Base-by-base conservation (phyloP, 1,140 invertebrate genomes). In the Pemphigus obesinymphae region DNA sequence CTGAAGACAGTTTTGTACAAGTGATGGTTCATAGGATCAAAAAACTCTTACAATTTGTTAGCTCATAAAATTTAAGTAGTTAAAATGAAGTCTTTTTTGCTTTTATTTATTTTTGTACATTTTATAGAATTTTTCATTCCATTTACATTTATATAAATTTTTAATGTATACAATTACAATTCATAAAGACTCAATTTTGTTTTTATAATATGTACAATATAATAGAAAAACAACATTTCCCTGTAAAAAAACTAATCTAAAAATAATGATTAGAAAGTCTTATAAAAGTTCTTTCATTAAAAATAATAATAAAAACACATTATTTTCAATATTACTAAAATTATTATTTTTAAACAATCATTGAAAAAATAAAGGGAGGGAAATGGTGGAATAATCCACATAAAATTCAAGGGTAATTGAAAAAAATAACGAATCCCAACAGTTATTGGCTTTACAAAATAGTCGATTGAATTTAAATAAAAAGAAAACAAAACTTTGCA, bases 221-320 rank as follows among this genome's bases (percentile, higher is more conserved):
- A 63, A 78, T 78, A 78, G 55, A 80, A 80, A 78, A 80, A 80
- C 76, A 80, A 80, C 55, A 80, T 61, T 80, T 80, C 76, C 76
- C 76, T 63, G 76, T 80, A 63, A 80, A 80, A 78, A 63, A 80
- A 61, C 75, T 78, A 78, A 43, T 58, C 34, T 61, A 61, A 31
- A 20, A 61, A 63, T 80, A 45, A 61, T 63, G 13, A 63, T 80
- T 61, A 58, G 50, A 78, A 58, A 78, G 75, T 78, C 75, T 61
- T 53, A 40, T 58, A 26, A 43, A 63, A 45, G 76, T 61, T 80
- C 55, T 78, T 80, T 80, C n/a, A 80, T 63, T 70, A 61, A 63
- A 80, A 80, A 80, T 31, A 55, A 53, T 23, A 80, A 63, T 80
- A 63, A 80, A 43, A 61, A 61, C 34, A 61, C n/a, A 80, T 80